A percentile compares a stretch with the other conserved stretches of the same genome.
Evolutionary conservation across 2,888 invertebrate genomes (phyloP).

Genomic region (Embidobia sp.): DNA sequence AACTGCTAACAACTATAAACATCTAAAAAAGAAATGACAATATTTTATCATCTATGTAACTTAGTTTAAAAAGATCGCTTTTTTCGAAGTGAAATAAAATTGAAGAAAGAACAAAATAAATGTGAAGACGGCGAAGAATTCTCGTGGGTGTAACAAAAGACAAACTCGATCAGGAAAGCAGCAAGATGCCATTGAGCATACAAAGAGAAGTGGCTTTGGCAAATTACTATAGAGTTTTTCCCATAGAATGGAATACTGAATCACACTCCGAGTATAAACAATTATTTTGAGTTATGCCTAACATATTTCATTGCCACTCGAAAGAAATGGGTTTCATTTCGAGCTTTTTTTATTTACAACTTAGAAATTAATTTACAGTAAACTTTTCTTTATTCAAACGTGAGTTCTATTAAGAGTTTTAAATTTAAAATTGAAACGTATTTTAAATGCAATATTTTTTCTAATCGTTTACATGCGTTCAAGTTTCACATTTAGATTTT

Average conservation of each 20-base stretch:
- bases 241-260: constrained; percentile 30
- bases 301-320: constrained; percentile 12
- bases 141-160: constrained; percentile 60
- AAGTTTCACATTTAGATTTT: no score
- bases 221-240: constrained; percentile 21
- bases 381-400: not conserved
- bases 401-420: not conserved
- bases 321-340: no score
- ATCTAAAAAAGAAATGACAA: no score
- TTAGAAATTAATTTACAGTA: not conserved
- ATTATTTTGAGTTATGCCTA: constrained; percentile 27
- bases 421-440: no score
- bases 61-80: constrained; percentile 39
- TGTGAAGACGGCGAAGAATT: constrained; percentile 48
- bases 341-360: not conserved
- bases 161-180: constrained; percentile 62
- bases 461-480: no score
- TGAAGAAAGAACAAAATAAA: constrained; percentile 45
- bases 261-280: constrained; percentile 34
- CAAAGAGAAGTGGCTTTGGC: constrained; percentile 43
- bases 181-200: constrained; percentile 49
- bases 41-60: constrained; percentile 52
- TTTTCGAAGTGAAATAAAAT: constrained; percentile 36
- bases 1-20: no score
- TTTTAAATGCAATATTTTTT: no score